A percentile compares a stretch with the other conserved stretches of the same genome.
Evolutionary conservation across 2,888 invertebrate genomes (phyloP).

Genomic region (Alloscopus bannaensis): DNA sequence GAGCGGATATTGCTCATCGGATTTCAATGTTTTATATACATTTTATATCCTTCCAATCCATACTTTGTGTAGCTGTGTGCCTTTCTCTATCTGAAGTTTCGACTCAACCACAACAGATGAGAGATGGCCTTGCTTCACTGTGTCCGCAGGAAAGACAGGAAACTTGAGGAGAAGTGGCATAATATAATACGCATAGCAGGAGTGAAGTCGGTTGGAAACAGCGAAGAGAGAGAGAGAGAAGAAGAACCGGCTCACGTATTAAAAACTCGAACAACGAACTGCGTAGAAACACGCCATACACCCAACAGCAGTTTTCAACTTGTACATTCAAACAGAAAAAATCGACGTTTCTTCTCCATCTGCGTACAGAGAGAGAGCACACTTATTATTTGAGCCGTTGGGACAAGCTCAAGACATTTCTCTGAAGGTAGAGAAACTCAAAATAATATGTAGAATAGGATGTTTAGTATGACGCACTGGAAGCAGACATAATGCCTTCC

Average conservation of each 20-base stretch:
- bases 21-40: too few species aligned
- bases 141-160: not conserved
- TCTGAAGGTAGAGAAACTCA: not conserved
- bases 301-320: too few species aligned
- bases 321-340: too few species aligned
- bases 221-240: constrained; percentile 3
- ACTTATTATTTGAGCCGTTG: not conserved
- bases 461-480: too few species aligned
- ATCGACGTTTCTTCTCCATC: too few species aligned
- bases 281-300: not conserved
- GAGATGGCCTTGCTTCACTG: not conserved
- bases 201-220: constrained; percentile 50
- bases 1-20: too few species aligned
- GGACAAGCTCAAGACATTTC: not conserved
- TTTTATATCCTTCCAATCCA: too few species aligned
- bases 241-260: too few species aligned
- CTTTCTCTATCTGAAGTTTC: not conserved
- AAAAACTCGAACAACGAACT: constrained; percentile 5
- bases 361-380: too few species aligned
- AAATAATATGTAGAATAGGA: not conserved
- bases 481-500: too few species aligned
- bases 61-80: too few species aligned
- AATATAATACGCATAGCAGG: constrained; percentile 3
- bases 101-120: not conserved
- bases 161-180: not conserved